Conservation (phyloP, 2,113 vertebrate genomes). For the Oryzias javanicus region DNA sequence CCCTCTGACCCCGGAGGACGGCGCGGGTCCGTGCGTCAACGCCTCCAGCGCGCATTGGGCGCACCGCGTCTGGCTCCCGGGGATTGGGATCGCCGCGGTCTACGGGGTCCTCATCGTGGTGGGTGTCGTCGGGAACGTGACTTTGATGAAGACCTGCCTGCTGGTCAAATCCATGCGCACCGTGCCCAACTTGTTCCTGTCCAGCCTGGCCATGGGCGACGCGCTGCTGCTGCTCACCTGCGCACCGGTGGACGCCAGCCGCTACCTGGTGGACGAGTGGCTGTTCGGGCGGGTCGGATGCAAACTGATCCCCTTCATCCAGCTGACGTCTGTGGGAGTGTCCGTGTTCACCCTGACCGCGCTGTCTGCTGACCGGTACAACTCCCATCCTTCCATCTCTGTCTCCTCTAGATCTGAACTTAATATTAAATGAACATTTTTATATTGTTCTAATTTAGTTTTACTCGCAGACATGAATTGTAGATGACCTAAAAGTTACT, state of each 20-base stretch:
- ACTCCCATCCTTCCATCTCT: neutral
- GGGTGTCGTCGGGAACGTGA: conserved; percentile 91
- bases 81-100: conserved; percentile 54
- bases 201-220: conserved; percentile 92
- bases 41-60: conserved; percentile 16
- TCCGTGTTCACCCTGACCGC: conserved; percentile 97
- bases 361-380: conserved; percentile 94
- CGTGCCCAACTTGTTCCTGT: conserved; percentile 93
- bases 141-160: conserved; percentile 91
- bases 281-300: conserved; percentile 92
- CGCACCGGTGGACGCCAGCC: conserved; percentile 93
- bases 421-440: too few species aligned
- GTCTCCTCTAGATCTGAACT: too few species aligned
- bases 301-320: conserved; percentile 95
- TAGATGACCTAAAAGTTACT: too few species aligned
- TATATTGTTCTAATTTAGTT: too few species aligned
- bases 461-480: too few species aligned
- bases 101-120: conserved; percentile 88
- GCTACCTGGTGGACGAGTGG: conserved; percentile 90
- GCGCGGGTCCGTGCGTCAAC: conserved; percentile 11
- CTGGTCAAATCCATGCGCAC: conserved; percentile 86
- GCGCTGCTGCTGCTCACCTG: conserved; percentile 91
- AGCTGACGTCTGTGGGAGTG: conserved; percentile 95
- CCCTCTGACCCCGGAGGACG: conserved; percentile 16
- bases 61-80: conserved; percentile 56